A percentile compares a stretch with the other conserved stretches of the same genome.
Evolutionary conservation across 1,140 invertebrate species (phyloP).

Genomic region (Drosophila serrata): DNA sequence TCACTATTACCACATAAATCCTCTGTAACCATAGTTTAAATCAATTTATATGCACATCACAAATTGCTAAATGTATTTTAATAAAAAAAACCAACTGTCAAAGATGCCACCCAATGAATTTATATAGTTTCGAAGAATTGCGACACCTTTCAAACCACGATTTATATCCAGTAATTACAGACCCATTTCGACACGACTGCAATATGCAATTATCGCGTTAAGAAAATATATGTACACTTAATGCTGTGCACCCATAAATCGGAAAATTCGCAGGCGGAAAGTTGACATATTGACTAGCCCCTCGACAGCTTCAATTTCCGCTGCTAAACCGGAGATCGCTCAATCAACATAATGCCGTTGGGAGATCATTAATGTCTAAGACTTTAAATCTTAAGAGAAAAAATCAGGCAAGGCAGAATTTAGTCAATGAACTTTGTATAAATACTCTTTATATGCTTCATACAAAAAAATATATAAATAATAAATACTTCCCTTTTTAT

Average conservation of each 20-base stretch:
- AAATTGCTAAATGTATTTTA: neutral
- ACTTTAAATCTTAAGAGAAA: conserved; percentile 12
- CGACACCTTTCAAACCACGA: conserved; percentile 28
- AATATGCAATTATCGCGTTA: conserved; percentile 37
- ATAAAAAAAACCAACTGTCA: conserved; percentile 8
- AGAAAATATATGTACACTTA: neutral
- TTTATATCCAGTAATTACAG: conserved; percentile 35
- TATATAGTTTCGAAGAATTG: conserved; percentile 1
- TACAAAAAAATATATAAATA: neutral
- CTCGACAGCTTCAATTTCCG: conserved; percentile 49
- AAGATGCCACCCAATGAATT: conserved; percentile 22
- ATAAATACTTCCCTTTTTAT: neutral
- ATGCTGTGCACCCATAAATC: conserved; percentile 36
- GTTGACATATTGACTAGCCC: conserved; percentile 43
- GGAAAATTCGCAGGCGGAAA: conserved; percentile 36
- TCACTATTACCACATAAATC: no score
- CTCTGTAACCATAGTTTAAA: neutral
- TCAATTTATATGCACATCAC: conserved; percentile 12
- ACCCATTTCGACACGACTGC: conserved; percentile 25
- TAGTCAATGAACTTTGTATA: neutral
- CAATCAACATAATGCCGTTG: conserved; percentile 31
- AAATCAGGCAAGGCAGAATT: neutral
- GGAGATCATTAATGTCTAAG: conserved; percentile 37
- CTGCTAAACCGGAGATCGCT: conserved; percentile 25
- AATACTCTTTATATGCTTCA: neutral